Base-by-base conservation (phyloP, 2,113 vertebrate species). In the Agapornis roseicollis region DNA sequence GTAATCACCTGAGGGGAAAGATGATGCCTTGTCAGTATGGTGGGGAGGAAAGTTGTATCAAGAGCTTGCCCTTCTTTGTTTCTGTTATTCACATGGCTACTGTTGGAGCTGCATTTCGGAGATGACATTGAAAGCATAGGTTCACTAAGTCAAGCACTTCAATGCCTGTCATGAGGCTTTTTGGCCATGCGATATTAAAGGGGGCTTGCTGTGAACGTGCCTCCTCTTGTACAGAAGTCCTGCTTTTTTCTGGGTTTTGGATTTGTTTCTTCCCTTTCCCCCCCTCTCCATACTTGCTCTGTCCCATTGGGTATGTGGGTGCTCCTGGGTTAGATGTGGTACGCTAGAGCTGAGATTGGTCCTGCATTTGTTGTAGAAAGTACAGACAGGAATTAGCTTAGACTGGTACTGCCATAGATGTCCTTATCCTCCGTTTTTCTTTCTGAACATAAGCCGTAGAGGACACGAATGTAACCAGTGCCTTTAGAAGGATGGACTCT, bases 241-340 rank as follows among this genome's bases (percentile, higher is more conserved):
- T 80, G 31, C 9, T 37, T 16, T 29, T 6, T 29, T 24, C 25
- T 8, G 41, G 41, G 4, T 9, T 9, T 22, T 1, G 25, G 5
- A 11, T 7, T 35, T 15, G 11, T 29, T 18, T 19, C 17, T 6
- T 2, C 4, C 6, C 2, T 25, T 68, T 58, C 10, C 3, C 10
- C 1, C 6, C 5, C 8, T 17, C 28, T 18, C 13, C 19, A 3
- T 6, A 17, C 37, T 24, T 88, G 17, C 13, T 68, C 33, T 69
- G 63, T 47, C 52, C 33, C 27, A 19, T 50, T 69, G 11, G 61
- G 18, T 72, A 6, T 56, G 33, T n/a, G 24, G 3, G 7, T 58
- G 17, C 39, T 89, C 19, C 35, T 76, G 39, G 13, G 29, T 84
- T 58, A 81, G 41, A 31, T 61, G 35, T 52, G 42, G 55, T 31